phyloP scores from a whole-genome alignment of 2,797 vertebrate genomes.

The Lagorchestes hirsutus region DNA sequence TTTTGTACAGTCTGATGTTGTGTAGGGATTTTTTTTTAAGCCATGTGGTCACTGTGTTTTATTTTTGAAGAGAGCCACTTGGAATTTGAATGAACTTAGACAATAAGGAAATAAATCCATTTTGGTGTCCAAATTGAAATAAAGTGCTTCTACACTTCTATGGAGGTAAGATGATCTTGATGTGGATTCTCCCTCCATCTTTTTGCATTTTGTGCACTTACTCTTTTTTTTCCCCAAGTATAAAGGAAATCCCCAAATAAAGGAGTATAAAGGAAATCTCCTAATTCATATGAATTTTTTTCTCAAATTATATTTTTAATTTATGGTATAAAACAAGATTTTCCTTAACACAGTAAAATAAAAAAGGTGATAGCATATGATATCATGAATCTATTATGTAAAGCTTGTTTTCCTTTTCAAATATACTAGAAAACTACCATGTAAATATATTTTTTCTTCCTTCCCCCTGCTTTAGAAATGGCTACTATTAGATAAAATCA shows the following conservation, averaged over 20 bases:
- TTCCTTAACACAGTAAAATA: too few relatives aligned
- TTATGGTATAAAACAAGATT: background rate
- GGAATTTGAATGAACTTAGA: background rate
- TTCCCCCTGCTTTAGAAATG: background rate
- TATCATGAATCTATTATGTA: background rate
- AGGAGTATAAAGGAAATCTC: too few relatives aligned
- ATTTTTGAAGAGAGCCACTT: background rate
- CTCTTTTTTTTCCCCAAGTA: too few relatives aligned
- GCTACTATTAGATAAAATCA: background rate
- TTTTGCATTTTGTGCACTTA: background rate
- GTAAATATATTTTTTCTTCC: background rate
- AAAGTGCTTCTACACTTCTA: background rate
- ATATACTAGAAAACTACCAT: background rate
- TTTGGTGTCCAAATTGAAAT: background rate
- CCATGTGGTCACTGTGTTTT: background rate
- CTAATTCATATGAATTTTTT: too few relatives aligned
- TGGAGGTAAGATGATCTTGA: background rate
- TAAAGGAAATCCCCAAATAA: too few relatives aligned
- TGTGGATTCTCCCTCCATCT: background rate
- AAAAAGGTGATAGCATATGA: background rate
- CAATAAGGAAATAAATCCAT: background rate
- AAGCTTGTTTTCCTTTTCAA: background rate
- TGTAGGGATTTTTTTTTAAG: background rate
- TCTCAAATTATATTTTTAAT: background rate
- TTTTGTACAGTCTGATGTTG: background rate